Base-by-base conservation (phyloP, 2,888 invertebrate species). In the Ichneumoninae sp. region DNA sequence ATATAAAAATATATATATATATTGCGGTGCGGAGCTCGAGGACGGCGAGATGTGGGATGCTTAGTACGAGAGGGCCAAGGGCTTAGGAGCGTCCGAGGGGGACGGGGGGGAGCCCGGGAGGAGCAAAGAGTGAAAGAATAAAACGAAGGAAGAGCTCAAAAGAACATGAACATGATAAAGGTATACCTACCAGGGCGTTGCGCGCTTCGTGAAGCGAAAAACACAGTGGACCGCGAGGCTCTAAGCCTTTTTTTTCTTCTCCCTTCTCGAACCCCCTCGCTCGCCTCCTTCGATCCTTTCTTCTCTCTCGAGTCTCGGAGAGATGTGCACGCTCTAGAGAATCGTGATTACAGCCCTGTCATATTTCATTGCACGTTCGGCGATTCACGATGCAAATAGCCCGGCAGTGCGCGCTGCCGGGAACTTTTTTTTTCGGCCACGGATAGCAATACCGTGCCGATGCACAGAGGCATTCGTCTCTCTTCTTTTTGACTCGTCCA, bases 341-440 rank as follows among this genome's bases (percentile, higher is more conserved):
- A 90, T 89, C 91, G 86, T 92, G 91, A 92, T 92, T 91, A 91
- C 91, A 90, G 89, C 83, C 90, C 90, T 90, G 91, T 90, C 91
- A 90, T 91, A 90, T 90, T 91, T 92, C 90, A 91, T 90, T 89
- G 91, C 91, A 89, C 90, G 89, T 87, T 89, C 84, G 89, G 84
- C 86, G 83, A 86, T 83, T 80, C 85, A 76, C 69, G 87, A 86
- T 87, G 86, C 87, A 87, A 72, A 83, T 81, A 82, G 83, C 85
- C 78, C 80, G 26, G 72, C 65, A 50, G 52, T 75, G 36, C 33
- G 36, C 80, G 52, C 86, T 82, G 75, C 57, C 70, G 74, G 66
- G 57, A 57, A 71, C 30, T 52, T 82, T 82, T 19, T 60, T 62
- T 30, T 30, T 65, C 72, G 70, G 81, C 26, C 72, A 44, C 19